Percentiles rank a stretch among this genome's conserved stretches.
Conservation (phyloP, 2,113 vertebrate genomes). For the Lepus americanus region DNA sequence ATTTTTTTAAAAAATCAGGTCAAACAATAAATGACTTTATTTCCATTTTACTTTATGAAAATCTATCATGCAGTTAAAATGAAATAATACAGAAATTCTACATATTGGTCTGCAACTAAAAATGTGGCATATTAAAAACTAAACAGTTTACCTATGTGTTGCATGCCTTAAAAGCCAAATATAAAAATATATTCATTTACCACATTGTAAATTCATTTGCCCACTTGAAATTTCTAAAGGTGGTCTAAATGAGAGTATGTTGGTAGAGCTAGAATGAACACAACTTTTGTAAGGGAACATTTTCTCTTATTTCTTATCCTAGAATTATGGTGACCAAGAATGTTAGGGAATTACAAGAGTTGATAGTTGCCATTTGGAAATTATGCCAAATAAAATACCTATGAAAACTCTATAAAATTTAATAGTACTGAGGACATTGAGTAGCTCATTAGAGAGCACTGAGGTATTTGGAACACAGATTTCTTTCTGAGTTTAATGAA, state of each 20-base stretch:
- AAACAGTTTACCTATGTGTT: neutral
- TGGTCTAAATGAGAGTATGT: neutral
- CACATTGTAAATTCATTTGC: neutral
- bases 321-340: neutral
- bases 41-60: neutral
- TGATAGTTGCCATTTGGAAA: constrained; percentile 56
- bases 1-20: neutral
- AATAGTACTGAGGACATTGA: constrained; percentile 28
- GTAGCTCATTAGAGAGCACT: constrained; percentile 42
- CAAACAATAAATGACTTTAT: neutral
- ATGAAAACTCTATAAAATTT: neutral
- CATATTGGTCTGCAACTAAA: neutral
- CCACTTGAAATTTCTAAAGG: neutral
- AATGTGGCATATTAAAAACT: neutral
- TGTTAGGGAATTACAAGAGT: neutral
- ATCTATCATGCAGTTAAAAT: neutral
- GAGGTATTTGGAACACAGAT: constrained; percentile 7
- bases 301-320: neutral
- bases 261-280: neutral
- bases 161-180: neutral
- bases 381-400: constrained; percentile 33
- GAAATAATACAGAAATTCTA: neutral
- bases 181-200: neutral
- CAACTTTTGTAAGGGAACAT: neutral
- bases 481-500: neutral